These are phyloP conservation scores for Hirtodrosophila duncani DNA, from an alignment of 2,888 invertebrate genomes.

Conservation along the genomic window DNA sequence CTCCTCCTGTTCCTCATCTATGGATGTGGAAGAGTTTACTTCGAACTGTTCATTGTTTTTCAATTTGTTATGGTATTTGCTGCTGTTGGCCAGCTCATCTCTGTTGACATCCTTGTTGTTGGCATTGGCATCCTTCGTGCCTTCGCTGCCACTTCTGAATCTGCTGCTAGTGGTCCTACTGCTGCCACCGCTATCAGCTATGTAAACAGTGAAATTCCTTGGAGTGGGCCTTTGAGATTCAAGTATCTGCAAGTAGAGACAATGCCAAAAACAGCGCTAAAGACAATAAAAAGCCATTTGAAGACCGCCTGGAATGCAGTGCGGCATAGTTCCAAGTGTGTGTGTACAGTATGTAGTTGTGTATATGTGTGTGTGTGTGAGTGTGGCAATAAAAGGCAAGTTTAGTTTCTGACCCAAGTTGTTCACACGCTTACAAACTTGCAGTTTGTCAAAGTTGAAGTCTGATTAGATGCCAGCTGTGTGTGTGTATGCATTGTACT, in stretches of 20 bases:
- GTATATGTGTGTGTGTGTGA: not conserved
- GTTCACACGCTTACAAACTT: not conserved
- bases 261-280: slow-evolving; percentile 29
- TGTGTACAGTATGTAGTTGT: too few relatives aligned
- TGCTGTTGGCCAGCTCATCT: slow-evolving; percentile 9
- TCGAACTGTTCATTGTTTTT: slow-evolving; percentile 55
- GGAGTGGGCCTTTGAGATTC: slow-evolving; percentile 72
- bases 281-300: slow-evolving; percentile 9
- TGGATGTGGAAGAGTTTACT: slow-evolving; percentile 43
- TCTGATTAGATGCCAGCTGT: slow-evolving; percentile 10
- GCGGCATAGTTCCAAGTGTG: too few relatives aligned
- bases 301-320: too few relatives aligned
- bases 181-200: slow-evolving; percentile 39
- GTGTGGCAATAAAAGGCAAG: slow-evolving; percentile 11
- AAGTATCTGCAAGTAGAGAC: slow-evolving; percentile 66
- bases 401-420: not conserved
- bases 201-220: slow-evolving; percentile 58
- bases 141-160: slow-evolving; percentile 5
- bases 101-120: slow-evolving; percentile 21
- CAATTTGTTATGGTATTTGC: slow-evolving; percentile 54
- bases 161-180: slow-evolving; percentile 15
- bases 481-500: too few relatives aligned
- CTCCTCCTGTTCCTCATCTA: slow-evolving; percentile 11
- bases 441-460: slow-evolving; percentile 2
- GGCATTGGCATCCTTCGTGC: slow-evolving; percentile 13